Base-by-base conservation (phyloP, 1,140 invertebrate species). In the Orius insidiosus region DNA sequence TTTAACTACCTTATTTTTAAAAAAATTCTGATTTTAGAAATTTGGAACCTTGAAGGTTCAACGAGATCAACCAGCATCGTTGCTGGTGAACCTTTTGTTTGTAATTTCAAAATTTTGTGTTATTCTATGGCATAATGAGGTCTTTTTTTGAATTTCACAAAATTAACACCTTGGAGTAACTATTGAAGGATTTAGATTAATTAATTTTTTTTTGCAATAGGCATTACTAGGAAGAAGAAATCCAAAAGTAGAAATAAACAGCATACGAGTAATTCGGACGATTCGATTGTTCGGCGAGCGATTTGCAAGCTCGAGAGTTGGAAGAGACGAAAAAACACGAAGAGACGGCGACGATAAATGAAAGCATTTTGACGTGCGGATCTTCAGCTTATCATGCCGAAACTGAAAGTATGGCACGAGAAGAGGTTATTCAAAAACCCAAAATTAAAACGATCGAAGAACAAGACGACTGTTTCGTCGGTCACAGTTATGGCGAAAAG, bases 401-500 rank as follows among this genome's bases (percentile, higher is more conserved):
- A 57, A 78, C 75, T 53, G 77, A 80, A 54, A 78, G 74, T 42
- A 58, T 58, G 57, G 57, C 57, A 9, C 53, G 54, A n/a, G 55
- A 56, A 37, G 55, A 55, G 34, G 44, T 52, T 14, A 47, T 55
- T 14, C 35, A 52, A 46, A 41, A 51, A 9, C 19, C 55, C 10
- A 42, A 58, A 0, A 24, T 24, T 4, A 24, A 24, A 24, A 58
- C 53, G 0, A 59, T 62, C 24, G 49, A 58, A 0, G 53, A 56
- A 6, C 38, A 6, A 61, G 63, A 64, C n/a, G n/a, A n/a, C 45
- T 68, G 34, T 69, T 82, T 40, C 15, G 72, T 83, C 1, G 80
- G 78, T 0, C 81, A 86, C 61, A 74, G 79, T 46, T 84, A 85
- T 53, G 82, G 82, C 1, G 80, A 83, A 48, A 72, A 74, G 51